Evolutionary conservation across 2,797 vertebrate genomes (phyloP).

Genomic region (Enteromius trimaculatus): DNA sequence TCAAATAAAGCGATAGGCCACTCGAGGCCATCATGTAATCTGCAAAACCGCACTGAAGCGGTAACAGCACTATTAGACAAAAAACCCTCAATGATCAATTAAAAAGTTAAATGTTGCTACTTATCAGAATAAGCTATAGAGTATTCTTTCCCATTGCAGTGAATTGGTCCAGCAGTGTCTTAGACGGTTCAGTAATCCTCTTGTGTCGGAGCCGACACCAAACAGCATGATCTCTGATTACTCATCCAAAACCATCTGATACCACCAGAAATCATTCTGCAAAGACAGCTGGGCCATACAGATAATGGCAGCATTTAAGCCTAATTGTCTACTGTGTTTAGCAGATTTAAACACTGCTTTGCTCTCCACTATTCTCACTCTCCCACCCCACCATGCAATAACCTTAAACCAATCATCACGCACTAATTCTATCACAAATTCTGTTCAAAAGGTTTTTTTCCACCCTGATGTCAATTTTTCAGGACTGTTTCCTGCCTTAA

Average conservation of each 20-base stretch:
- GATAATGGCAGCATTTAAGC: conserved; percentile 41
- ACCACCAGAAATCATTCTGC: conserved; percentile 41
- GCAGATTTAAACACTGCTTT: conserved; percentile 35
- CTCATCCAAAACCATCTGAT: conserved; percentile 49
- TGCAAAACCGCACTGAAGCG: background rate
- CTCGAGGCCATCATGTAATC: background rate
- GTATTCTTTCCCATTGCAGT: background rate
- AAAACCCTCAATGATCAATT: conserved; percentile 13
- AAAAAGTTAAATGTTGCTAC: conserved; percentile 12
- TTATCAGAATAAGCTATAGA: background rate
- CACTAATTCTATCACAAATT: background rate
- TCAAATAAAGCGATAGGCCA: conserved; percentile 14
- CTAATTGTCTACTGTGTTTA: conserved; percentile 36
- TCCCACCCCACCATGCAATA: conserved; percentile 16
- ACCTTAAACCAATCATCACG: background rate
- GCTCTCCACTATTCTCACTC: conserved; percentile 4
- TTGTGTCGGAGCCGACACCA: conserved; percentile 7
- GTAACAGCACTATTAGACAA: background rate
- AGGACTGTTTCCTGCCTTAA: no score
- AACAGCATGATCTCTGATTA: conserved; percentile 50
- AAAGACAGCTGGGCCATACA: conserved; percentile 49
- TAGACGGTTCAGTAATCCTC: conserved; percentile 2
- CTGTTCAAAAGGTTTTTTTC: background rate
- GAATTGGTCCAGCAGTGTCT: background rate
- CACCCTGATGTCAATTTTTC: background rate